phyloP scores from a whole-genome alignment of 2,888 invertebrate genomes.

The Drosophila affinis region DNA sequence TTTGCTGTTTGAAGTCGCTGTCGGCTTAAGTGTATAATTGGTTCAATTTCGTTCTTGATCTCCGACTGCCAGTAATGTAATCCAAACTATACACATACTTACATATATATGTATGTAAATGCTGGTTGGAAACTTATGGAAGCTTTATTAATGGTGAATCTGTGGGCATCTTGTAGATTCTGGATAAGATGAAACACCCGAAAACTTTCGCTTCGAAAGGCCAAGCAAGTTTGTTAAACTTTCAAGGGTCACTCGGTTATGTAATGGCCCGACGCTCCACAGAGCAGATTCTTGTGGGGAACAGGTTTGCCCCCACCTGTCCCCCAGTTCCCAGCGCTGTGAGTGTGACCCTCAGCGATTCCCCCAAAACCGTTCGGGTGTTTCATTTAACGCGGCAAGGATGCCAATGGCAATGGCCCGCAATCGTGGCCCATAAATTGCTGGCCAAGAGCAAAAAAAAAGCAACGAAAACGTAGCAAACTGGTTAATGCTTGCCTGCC shows the following conservation, averaged over 20 bases:
- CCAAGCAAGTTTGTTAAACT: conserved; percentile 51
- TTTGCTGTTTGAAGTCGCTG: conserved; percentile 9
- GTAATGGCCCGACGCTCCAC: conserved; percentile 56
- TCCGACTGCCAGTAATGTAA: not conserved
- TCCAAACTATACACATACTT: not conserved
- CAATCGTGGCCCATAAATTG: conserved; percentile 69
- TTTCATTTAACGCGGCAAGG: conserved; percentile 53
- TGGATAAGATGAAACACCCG: conserved; percentile 17
- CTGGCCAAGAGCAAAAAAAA: conserved; percentile 5
- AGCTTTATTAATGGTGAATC: conserved; percentile 31
- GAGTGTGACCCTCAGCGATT: conserved; percentile 61
- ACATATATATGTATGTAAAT: too few relatives aligned
- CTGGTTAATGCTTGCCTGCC: conserved; percentile 61
- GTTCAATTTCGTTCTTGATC: conserved; percentile 39
- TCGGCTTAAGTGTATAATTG: conserved; percentile 51
- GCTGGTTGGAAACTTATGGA: not conserved
- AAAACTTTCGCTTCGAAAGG: conserved; percentile 50
- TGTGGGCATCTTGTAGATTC: conserved; percentile 44
- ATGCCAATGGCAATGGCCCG: conserved; percentile 75
- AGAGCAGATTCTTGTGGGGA: conserved; percentile 58
- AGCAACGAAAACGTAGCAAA: conserved; percentile 35
- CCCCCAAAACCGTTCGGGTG: conserved; percentile 25
- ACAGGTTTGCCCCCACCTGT: conserved; percentile 57
- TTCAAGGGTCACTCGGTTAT: conserved; percentile 57
- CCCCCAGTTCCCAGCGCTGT: conserved; percentile 19